Evolutionary conservation across 2,797 vertebrate species (phyloP), one percentile per base, ranked within the genome.

Genomic region (Melanotaenia parkinsoni): DNA sequence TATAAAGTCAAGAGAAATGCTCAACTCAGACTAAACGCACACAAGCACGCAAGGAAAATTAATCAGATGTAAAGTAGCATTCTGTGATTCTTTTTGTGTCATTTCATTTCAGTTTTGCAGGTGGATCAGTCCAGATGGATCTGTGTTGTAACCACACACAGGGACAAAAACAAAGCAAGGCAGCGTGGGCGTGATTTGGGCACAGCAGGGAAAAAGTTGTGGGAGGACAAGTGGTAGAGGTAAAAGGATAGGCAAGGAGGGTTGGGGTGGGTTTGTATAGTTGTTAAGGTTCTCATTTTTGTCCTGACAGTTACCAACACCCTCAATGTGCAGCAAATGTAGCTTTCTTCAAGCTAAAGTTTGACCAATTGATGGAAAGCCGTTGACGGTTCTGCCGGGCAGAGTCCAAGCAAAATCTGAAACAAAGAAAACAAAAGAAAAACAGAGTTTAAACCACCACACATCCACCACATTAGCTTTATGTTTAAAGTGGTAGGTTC

Each of bases 341-440:
- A 70, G 97, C 96, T 91, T 99, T 99, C 95, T 99, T 99, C 95
- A 99, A 94, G 91, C 96, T 99, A 91, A 99, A 99, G 92, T 99
- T 99, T 89, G 98, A 97, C 98, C 98, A 99, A 95, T 99, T 99
- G 95, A 99, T 97, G 78, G 98, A 99, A 79, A 99, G 95, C 85
- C 98, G 95, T 72, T 99, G 98, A 72, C 97, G 96, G 12, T 96
- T 98, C 94, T 99, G 98, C 75, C 97, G 95, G 32, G 98, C 97
- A 53, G 98, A 99, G 90, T 99, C 98, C 93, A 99, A 92, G 90
- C 98, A 99, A 91, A 99, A 99, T 78, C 98, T 99, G 91, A 24
- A 32, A 61, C 47, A 24, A 2, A 45, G 30, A 28, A 43, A 24
- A 33, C 1, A 58, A 16, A 50, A 2, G 51, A 53, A 26, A 4